phyloP scores from a whole-genome alignment of 2,888 invertebrate genomes.

The Exephanes ischioxanthus region DNA sequence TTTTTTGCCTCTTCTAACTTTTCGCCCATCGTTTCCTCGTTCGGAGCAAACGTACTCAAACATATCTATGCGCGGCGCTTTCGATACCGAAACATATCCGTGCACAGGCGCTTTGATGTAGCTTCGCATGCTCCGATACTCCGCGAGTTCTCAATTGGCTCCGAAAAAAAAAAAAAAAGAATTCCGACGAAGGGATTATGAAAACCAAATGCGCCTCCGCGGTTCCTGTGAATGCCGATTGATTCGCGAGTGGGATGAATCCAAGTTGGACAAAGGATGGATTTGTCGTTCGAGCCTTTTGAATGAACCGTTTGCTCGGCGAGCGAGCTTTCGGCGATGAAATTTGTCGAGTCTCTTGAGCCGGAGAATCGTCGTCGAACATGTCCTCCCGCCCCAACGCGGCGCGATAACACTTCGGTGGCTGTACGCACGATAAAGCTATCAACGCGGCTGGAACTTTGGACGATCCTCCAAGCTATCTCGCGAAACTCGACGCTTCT shows the following conservation, averaged over 20 bases:
- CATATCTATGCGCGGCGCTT: not conserved
- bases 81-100: not conserved
- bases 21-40: conserved; percentile 20
- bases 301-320: not conserved
- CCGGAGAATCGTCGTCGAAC: conserved; percentile 41
- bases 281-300: conserved; percentile 24
- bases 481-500: conserved; percentile 15
- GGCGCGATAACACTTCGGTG: conserved; percentile 59
- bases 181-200: conserved; percentile 9
- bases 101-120: conserved; percentile 28
- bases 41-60: conserved; percentile 33
- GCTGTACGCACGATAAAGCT: conserved; percentile 58
- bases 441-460: conserved; percentile 61
- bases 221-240: conserved; percentile 19
- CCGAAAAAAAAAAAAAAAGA: not conserved
- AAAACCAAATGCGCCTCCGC: not conserved
- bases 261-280: not conserved
- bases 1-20: conserved; percentile 7
- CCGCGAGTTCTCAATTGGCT: not conserved
- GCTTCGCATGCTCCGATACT: not conserved
- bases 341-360: conserved; percentile 45
- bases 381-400: conserved; percentile 1
- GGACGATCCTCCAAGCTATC: conserved; percentile 25
- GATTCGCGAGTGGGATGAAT: conserved; percentile 5
- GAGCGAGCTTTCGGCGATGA: conserved; percentile 6